Evolutionary conservation across 2,888 invertebrate genomes (phyloP), one percentile per base, ranked within the genome.

Genomic region (Eilema griseolum): DNA sequence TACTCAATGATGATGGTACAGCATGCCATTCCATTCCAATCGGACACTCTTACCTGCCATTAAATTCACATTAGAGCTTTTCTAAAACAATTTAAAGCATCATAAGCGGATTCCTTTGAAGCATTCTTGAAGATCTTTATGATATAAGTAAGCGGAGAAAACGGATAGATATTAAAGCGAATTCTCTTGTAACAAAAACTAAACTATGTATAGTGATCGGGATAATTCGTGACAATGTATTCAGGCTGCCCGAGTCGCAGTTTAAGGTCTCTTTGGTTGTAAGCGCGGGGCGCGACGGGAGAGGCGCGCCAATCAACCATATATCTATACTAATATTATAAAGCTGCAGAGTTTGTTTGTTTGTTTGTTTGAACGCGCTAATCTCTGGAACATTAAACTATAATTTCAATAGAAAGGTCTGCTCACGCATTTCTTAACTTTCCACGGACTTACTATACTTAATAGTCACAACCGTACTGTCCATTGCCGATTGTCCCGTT

Each of bases 401-500:
- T 52, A 52, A 52, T 52, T 52, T 52, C 20, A 52, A 52, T 10
- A 52, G 52, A 52, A 52, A 52, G 52, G 52, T 52, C 52, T 52
- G 1, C 16, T 62, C 60, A 41, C 16, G 33, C 41, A 33, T 68
- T 65, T n/a, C 56, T 24, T 0, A 69, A 75, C 73, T 77, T 77
- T 75, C 73, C 41, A 60, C 4, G 63, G 16, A 46, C 41, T 66
- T 61, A 66, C 69, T 66, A 66, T 59, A 66, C 33, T 65, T 66
- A 59, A 66, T 59, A 66, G 59, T 66, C 31, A 71, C 23, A 74
- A 72, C 79, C 66, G 80, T 81, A 79, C 79, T 75, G 79, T 72
- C 72, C 72, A 75, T 76, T 74, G 70, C 20, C 74, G 76, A 75
- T 71, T 74, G 75, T 80, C 75, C 81, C 82, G 83, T 83, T 84